Evolutionary conservation across 2,113 vertebrate species (phyloP).

Genomic region (Bambusicola thoracicus): DNA sequence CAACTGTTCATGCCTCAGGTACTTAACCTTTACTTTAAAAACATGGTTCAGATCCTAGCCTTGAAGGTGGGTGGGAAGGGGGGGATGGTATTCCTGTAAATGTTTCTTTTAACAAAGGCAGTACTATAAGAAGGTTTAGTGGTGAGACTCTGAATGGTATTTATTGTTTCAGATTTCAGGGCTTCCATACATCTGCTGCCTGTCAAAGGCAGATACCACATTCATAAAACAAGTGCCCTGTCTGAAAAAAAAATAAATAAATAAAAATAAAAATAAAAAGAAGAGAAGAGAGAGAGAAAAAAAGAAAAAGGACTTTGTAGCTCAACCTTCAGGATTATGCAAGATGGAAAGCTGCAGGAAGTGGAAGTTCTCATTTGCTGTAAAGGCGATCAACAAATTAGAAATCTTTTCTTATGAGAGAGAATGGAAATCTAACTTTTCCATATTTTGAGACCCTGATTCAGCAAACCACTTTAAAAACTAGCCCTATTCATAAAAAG

Average conservation of each 20-base stretch:
- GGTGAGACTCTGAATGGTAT: slow-evolving; percentile 84
- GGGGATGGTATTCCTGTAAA: slow-evolving; percentile 83
- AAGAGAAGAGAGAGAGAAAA: neutral
- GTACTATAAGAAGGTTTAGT: slow-evolving; percentile 75
- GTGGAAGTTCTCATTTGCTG: slow-evolving; percentile 46
- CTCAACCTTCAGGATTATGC: slow-evolving; percentile 7
- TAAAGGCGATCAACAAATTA: neutral
- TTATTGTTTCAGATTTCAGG: slow-evolving; percentile 89
- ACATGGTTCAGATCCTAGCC: slow-evolving; percentile 72
- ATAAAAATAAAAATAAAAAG: neutral
- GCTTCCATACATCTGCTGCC: slow-evolving; percentile 88
- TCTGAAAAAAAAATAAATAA: slow-evolving; percentile 29
- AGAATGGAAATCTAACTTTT: neutral
- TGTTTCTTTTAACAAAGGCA: slow-evolving; percentile 88
- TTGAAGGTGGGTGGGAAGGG: slow-evolving; percentile 36
- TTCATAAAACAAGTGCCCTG: slow-evolving; percentile 85
- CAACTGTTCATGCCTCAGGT: slow-evolving; percentile 76
- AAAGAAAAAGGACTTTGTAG: neutral
- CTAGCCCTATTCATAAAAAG: neutral
- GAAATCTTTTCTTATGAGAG: neutral
- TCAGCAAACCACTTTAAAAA: neutral
- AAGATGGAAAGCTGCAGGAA: slow-evolving; percentile 12
- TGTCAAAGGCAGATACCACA: slow-evolving; percentile 89
- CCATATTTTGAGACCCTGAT: neutral
- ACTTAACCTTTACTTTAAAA: slow-evolving; percentile 82